Conservation (phyloP, 2,888 invertebrate genomes). For the Lithosia quadra region DNA sequence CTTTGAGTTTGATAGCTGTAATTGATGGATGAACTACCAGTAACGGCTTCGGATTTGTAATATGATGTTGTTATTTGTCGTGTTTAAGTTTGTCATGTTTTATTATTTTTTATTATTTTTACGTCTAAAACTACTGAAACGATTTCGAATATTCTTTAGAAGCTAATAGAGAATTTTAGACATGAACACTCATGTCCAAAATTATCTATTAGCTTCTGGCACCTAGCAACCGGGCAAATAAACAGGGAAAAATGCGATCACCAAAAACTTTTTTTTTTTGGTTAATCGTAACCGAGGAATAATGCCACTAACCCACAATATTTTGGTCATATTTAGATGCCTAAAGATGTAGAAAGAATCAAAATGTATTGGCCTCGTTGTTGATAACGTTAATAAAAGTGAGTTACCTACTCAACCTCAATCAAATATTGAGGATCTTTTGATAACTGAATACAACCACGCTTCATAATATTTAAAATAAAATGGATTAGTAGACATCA, state of each 20-base stretch:
- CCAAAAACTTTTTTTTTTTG: too few relatives aligned
- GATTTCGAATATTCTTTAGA: too few relatives aligned
- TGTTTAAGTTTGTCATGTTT: too few relatives aligned
- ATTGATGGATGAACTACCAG: constrained; percentile 16
- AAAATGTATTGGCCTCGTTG: constrained; percentile 2
- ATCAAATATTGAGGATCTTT: not conserved
- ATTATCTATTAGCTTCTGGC: too few relatives aligned
- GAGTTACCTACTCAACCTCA: not conserved
- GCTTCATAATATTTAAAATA: constrained; percentile 1
- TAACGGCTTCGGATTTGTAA: not conserved
- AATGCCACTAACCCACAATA: not conserved
- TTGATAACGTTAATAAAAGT: not conserved
- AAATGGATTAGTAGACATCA: not conserved
- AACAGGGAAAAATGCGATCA: too few relatives aligned
- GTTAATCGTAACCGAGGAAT: too few relatives aligned
- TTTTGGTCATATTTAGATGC: not conserved
- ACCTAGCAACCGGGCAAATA: too few relatives aligned
- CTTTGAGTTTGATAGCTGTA: constrained; percentile 13
- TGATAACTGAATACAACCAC: constrained; percentile 1
- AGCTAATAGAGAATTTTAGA: too few relatives aligned
- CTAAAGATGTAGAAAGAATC: not conserved
- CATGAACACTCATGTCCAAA: too few relatives aligned
- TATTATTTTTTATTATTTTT: too few relatives aligned
- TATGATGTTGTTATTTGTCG: not conserved
- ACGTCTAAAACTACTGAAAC: too few relatives aligned